Conservation (phyloP, 2,113 vertebrate species). For the Nettapus auritus region DNA sequence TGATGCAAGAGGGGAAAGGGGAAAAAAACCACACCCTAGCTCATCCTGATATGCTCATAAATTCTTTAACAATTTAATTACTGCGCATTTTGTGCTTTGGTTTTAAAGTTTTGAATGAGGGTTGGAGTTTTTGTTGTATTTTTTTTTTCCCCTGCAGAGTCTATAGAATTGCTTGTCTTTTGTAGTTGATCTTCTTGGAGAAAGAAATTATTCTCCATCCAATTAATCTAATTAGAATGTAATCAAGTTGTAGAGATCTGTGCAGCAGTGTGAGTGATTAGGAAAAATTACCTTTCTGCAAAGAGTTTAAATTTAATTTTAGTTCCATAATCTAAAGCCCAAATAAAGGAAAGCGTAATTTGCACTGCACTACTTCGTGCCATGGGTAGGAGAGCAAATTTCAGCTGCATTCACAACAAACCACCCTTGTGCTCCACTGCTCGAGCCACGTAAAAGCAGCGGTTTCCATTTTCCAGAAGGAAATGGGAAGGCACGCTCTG, state of each 20-base stretch:
- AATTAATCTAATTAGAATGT: conserved; percentile 78
- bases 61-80: conserved; percentile 69
- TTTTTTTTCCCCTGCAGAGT: background rate
- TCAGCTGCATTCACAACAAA: background rate
- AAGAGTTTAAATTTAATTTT: conserved; percentile 69
- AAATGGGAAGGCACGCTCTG: background rate
- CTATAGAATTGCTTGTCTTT: conserved; percentile 29
- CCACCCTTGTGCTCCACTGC: background rate
- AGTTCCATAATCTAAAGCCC: conserved; percentile 61
- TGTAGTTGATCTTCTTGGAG: conserved; percentile 50
- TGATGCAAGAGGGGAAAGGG: background rate
- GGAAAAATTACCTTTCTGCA: conserved; percentile 69
- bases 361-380: background rate
- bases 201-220: conserved; percentile 71
- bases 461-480: background rate
- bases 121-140: background rate
- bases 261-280: conserved; percentile 72
- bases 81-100: conserved; percentile 22
- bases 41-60: conserved; percentile 35
- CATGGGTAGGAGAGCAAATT: background rate
- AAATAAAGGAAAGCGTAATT: conserved; percentile 34
- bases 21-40: background rate
- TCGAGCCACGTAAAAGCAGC: rapidly evolving
- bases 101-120: conserved; percentile 37
- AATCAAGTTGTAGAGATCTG: conserved; percentile 73